A percentile compares a stretch with the other conserved stretches of the same genome.
Evolutionary conservation across 2,888 invertebrate genomes (phyloP).

Genomic region (Athalia circularis): DNA sequence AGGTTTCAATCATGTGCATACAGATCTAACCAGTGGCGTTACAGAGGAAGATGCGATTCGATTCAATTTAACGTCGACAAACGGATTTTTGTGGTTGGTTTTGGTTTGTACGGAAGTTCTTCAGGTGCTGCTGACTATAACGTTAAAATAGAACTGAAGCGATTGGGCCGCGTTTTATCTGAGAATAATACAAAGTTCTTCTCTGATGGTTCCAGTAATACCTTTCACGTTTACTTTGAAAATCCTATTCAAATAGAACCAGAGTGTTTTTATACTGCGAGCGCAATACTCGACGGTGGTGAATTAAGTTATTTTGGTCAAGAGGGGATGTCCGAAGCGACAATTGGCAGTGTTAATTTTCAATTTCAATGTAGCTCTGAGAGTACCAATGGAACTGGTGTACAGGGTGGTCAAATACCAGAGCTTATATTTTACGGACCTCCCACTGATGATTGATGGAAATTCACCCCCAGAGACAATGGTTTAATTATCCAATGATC

Average conservation of each 20-base stretch:
- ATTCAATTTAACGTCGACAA: constrained; percentile 98
- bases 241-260: constrained; percentile 94
- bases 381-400: constrained; percentile 97
- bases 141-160: constrained; percentile 95
- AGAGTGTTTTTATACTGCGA: constrained; percentile 95
- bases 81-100: constrained; percentile 96
- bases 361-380: constrained; percentile 98
- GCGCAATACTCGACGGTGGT: constrained; percentile 94
- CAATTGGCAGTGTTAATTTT: constrained; percentile 94
- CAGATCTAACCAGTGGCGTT: constrained; percentile 97
- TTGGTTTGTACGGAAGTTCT: constrained; percentile 96
- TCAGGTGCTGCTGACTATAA: constrained; percentile 96
- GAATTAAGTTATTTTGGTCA: constrained; percentile 98
- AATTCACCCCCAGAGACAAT: constrained; percentile 58
- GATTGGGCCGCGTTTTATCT: constrained; percentile 90
- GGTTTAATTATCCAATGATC: constrained; percentile 53
- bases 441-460: constrained; percentile 75
- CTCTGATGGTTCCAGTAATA: constrained; percentile 97
- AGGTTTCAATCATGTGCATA: constrained; percentile 97
- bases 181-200: constrained; percentile 96
- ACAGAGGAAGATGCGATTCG: constrained; percentile 96
- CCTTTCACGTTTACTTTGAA: constrained; percentile 92
- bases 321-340: constrained; percentile 96
- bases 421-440: constrained; percentile 97
- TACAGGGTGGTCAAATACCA: constrained; percentile 98